Percentiles rank a stretch among this genome's conserved stretches.
phyloP scores from a whole-genome alignment of 2,797 vertebrate genomes.

The Etheostoma nigrum region DNA sequence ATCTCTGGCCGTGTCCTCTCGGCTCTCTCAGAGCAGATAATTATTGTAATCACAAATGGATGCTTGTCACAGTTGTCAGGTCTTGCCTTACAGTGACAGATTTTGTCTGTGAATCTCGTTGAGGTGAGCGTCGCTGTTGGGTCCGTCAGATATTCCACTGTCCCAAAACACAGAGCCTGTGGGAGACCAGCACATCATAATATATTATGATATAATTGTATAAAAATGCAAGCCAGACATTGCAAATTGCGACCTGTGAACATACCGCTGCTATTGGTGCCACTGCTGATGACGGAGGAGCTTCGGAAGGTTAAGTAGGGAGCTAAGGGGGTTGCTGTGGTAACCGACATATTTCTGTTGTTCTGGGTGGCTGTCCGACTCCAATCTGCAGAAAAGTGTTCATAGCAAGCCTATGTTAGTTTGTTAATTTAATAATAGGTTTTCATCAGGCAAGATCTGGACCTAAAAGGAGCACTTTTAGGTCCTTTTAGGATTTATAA shows the following conservation, averaged over 20 bases:
- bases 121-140: constrained; percentile 70
- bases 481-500: neutral
- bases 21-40: neutral
- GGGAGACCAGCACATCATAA: neutral
- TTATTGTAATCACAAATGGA: neutral
- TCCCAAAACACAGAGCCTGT: constrained; percentile 69
- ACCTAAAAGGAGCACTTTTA: neutral
- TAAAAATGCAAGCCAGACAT: neutral
- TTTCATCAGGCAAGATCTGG: neutral
- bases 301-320: constrained; percentile 84
- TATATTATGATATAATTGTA: accelerated
- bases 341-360: constrained; percentile 84
- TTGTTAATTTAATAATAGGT: neutral
- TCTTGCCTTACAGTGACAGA: neutral
- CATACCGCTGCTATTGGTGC: constrained; percentile 80
- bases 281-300: constrained; percentile 86
- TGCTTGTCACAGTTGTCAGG: neutral
- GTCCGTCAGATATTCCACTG: constrained; percentile 67
- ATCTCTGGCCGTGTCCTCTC: neutral
- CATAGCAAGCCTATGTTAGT: neutral
- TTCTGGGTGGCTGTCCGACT: constrained; percentile 91
- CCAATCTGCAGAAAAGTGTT: constrained; percentile 86
- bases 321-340: constrained; percentile 80
- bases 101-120: constrained; percentile 71
- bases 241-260: neutral